Percentiles rank a stretch among this genome's conserved stretches.
Conservation (phyloP, 2,113 vertebrate genomes). For the Tragelaphus buxtoni region DNA sequence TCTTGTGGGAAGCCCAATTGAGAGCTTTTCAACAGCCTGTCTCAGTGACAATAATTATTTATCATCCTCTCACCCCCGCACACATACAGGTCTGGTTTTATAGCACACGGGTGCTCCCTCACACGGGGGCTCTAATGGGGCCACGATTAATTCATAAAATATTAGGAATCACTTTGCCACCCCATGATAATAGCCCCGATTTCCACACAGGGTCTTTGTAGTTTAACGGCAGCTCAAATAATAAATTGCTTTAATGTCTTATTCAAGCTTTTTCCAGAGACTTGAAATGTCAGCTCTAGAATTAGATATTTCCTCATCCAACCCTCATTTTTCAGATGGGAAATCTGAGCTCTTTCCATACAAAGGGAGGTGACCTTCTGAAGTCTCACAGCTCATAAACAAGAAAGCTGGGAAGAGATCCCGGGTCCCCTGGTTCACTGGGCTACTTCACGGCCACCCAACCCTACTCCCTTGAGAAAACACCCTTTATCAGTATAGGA, state of each 20-base stretch:
- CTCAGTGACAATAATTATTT: neutral
- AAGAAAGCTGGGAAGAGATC: accelerated
- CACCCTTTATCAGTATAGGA: accelerated
- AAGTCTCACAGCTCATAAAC: accelerated
- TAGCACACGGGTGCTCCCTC: neutral
- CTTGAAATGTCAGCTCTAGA: constrained; percentile 22
- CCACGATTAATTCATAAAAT: neutral
- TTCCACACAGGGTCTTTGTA: neutral
- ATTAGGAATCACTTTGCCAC: neutral
- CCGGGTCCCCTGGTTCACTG: accelerated
- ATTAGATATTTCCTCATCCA: neutral
- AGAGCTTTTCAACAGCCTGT: neutral
- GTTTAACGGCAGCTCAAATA: neutral
- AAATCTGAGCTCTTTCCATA: neutral
- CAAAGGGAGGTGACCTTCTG: neutral
- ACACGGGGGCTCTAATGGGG: neutral
- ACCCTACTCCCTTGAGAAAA: neutral
- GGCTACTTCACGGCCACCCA: neutral
- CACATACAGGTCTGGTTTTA: accelerated
- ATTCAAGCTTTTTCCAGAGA: neutral
- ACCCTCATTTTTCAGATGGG: neutral
- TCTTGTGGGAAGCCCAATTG: neutral
- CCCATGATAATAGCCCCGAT: neutral
- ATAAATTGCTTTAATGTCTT: constrained; percentile 14
- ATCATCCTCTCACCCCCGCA: neutral